Evolutionary conservation across 2,797 vertebrate genomes (phyloP).

Genomic region (Sebastes reedi): DNA sequence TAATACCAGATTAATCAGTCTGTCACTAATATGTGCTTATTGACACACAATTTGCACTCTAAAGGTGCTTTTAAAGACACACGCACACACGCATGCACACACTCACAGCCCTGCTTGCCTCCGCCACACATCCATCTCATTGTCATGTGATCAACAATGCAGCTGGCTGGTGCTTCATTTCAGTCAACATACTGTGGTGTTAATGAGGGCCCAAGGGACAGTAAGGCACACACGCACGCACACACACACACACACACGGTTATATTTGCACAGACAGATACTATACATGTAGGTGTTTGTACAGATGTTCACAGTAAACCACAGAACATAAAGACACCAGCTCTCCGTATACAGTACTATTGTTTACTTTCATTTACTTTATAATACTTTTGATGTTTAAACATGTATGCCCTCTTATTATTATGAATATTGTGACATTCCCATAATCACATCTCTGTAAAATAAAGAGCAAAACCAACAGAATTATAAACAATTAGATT

Average conservation of each 20-base stretch:
- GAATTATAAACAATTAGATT: background rate
- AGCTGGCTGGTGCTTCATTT: conserved; percentile 24
- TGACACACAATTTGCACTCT: background rate
- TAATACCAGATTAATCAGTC: background rate
- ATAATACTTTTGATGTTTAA: background rate
- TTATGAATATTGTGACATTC: background rate
- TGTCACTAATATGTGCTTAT: background rate
- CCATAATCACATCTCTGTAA: background rate
- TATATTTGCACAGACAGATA: conserved; percentile 5
- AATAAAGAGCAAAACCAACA: background rate
- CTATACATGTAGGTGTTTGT: conserved; percentile 13
- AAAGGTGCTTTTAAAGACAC: background rate
- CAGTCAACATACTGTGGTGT: conserved; percentile 26
- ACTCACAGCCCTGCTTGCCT: background rate
- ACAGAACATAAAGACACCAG: background rate
- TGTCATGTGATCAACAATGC: conserved; percentile 35
- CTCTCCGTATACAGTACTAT: background rate
- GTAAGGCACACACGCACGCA: background rate
- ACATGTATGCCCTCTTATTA: background rate
- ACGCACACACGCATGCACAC: background rate
- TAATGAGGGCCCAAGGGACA: conserved; percentile 50
- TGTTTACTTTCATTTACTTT: background rate
- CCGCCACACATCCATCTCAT: conserved; percentile 6
- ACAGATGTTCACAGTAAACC: background rate
- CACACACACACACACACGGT: background rate